Percentiles rank a stretch among this genome's conserved stretches.
Evolutionary conservation across 2,888 invertebrate species (phyloP).

Genomic region (Drosophila austrosaltans): DNA sequence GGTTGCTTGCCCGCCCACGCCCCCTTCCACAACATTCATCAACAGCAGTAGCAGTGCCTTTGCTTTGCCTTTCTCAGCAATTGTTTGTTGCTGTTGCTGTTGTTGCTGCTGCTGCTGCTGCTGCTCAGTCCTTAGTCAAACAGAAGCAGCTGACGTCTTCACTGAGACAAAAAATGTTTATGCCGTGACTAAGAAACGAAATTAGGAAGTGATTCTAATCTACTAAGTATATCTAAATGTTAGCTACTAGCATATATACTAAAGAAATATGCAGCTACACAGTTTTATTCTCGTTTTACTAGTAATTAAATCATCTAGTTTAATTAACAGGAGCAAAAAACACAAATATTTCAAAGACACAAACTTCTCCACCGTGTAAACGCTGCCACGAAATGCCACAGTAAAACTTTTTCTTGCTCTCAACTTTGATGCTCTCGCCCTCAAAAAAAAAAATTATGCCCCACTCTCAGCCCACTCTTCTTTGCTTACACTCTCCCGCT

Average conservation of each 20-base stretch:
- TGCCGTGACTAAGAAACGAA: not conserved
- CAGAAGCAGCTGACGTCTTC: conserved; percentile 22
- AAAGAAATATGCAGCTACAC: too few relatives aligned
- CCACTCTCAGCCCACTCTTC: conserved; percentile 24
- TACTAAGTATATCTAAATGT: too few relatives aligned
- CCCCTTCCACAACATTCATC: conserved; percentile 58
- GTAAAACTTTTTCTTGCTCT: conserved; percentile 44
- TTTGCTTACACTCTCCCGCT: conserved; percentile 14
- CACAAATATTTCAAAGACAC: not conserved
- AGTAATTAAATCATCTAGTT: too few relatives aligned
- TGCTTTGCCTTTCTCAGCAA: conserved; percentile 43
- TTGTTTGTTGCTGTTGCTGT: conserved; percentile 5
- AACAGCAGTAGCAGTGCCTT: conserved; percentile 39
- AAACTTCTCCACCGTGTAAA: conserved; percentile 30
- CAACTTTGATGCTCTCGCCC: conserved; percentile 19
- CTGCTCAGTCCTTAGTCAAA: conserved; percentile 47
- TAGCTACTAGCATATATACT: too few relatives aligned
- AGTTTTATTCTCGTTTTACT: too few relatives aligned
- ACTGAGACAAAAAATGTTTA: conserved; percentile 24
- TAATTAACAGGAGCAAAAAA: too few relatives aligned
- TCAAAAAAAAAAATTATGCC: conserved; percentile 3
- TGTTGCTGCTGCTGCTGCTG: not conserved
- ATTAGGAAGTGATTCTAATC: too few relatives aligned
- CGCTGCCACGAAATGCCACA: conserved; percentile 29
- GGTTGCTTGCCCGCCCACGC: not conserved